Percentiles rank a stretch among this genome's conserved stretches.
Conservation (phyloP, 2,113 vertebrate genomes). For the Chauna torquata region DNA sequence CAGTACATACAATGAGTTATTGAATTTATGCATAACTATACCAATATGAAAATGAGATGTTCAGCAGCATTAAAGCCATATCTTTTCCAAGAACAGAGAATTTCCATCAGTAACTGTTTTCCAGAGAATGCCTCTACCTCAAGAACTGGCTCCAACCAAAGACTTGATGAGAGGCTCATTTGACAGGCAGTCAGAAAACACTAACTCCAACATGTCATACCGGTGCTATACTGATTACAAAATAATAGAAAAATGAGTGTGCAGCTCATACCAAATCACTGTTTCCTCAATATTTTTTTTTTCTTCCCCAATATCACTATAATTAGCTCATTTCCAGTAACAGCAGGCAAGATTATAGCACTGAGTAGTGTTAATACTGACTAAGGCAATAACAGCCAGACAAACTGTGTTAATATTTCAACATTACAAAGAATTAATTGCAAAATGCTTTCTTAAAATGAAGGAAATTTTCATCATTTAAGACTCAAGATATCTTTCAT, state of each 20-base stretch:
- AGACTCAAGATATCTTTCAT: not conserved
- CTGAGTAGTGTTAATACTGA: not conserved
- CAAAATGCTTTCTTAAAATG: not conserved
- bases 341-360: not conserved
- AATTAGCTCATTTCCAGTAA: not conserved
- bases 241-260: not conserved
- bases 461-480: not conserved
- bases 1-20: not conserved
- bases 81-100: not conserved
- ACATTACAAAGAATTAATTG: not conserved
- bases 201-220: not conserved
- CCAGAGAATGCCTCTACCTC: not conserved
- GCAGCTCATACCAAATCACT: not conserved
- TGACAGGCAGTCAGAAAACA: not conserved
- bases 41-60: not conserved
- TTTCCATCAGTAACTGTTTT: not conserved
- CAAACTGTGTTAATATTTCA: not conserved
- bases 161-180: not conserved
- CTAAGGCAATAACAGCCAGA: not conserved
- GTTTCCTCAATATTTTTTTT: not conserved
- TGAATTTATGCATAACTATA: not conserved
- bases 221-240: not conserved
- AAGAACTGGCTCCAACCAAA: not conserved
- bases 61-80: not conserved
- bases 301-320: not conserved